These are phyloP conservation scores for Phaonia tiefii DNA, from an alignment of 2,888 invertebrate genomes.

Conservation along the genomic window DNA sequence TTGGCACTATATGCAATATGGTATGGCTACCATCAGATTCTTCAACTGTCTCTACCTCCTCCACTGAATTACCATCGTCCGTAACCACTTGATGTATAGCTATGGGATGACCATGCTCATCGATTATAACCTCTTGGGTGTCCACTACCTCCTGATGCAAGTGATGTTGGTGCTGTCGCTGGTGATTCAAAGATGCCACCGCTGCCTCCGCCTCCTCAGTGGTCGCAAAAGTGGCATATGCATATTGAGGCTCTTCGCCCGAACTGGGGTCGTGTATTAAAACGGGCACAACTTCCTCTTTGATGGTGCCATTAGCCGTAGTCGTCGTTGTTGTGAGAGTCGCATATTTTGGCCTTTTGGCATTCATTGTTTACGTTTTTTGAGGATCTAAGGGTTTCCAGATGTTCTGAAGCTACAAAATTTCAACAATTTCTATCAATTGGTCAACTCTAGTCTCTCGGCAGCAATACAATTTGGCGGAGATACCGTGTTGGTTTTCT, in stretches of 20 bases:
- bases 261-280: slow-evolving; percentile 74
- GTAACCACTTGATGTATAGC: slow-evolving; percentile 74
- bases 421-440: slow-evolving; percentile 57
- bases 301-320: slow-evolving; percentile 66
- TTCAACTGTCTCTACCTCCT: slow-evolving; percentile 75
- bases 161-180: slow-evolving; percentile 69
- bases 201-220: slow-evolving; percentile 76
- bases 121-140: slow-evolving; percentile 77
- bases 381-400: slow-evolving; percentile 60
- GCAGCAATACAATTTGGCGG: slow-evolving; percentile 48
- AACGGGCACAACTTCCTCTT: slow-evolving; percentile 76
- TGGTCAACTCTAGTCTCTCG: slow-evolving; percentile 71
- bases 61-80: slow-evolving; percentile 72
- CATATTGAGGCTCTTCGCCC: slow-evolving; percentile 73
- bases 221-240: slow-evolving; percentile 76
- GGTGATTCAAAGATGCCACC: slow-evolving; percentile 75
- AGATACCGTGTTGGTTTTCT: slow-evolving; percentile 66
- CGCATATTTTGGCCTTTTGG: slow-evolving; percentile 75
- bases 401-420: slow-evolving; percentile 46
- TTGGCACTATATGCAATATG: slow-evolving; percentile 73
- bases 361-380: slow-evolving; percentile 72
- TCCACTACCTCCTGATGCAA: slow-evolving; percentile 70
- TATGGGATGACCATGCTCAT: slow-evolving; percentile 76
- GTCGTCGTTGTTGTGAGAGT: slow-evolving; percentile 68
- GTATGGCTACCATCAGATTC: slow-evolving; percentile 75